phyloP scores from a whole-genome alignment of 1,140 invertebrate genomes.

The Ganaspis sp. region DNA sequence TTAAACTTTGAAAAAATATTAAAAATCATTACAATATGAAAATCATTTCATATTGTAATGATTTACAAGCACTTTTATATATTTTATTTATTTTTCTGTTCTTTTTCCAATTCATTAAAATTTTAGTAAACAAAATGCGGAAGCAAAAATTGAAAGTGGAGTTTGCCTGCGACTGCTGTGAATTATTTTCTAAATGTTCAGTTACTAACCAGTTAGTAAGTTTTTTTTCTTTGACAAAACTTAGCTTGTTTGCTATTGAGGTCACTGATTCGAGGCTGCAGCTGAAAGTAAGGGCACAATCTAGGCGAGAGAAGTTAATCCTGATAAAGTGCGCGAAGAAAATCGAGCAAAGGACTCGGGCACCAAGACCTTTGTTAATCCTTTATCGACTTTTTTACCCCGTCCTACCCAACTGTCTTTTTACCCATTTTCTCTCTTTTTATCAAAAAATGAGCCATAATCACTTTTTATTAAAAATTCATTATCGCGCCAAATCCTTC shows the following conservation, averaged over 20 bases:
- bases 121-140: too few relatives aligned
- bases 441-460: neutral
- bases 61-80: too few relatives aligned
- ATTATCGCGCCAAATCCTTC: neutral
- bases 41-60: too few relatives aligned
- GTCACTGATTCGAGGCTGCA: slow-evolving; percentile 27
- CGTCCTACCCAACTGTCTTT: neutral
- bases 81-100: too few relatives aligned
- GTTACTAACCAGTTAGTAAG: too few relatives aligned
- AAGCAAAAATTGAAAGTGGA: too few relatives aligned
- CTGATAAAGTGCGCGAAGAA: slow-evolving; percentile 42
- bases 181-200: too few relatives aligned
- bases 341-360: slow-evolving; percentile 42
- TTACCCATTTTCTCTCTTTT: neutral
- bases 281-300: neutral
- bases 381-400: slow-evolving; percentile 37
- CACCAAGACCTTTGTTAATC: slow-evolving; percentile 57
- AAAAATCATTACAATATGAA: too few relatives aligned
- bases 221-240: slow-evolving; percentile 8
- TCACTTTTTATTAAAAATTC: neutral
- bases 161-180: too few relatives aligned
- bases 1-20: too few relatives aligned
- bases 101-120: too few relatives aligned
- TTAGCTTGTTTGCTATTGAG: neutral
- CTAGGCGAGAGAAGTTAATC: slow-evolving; percentile 22